Evolutionary conservation across 35 echinoderm and acorn worm species (phyloP).

Genomic region (Heliocidaris erythrogramma): DNA sequence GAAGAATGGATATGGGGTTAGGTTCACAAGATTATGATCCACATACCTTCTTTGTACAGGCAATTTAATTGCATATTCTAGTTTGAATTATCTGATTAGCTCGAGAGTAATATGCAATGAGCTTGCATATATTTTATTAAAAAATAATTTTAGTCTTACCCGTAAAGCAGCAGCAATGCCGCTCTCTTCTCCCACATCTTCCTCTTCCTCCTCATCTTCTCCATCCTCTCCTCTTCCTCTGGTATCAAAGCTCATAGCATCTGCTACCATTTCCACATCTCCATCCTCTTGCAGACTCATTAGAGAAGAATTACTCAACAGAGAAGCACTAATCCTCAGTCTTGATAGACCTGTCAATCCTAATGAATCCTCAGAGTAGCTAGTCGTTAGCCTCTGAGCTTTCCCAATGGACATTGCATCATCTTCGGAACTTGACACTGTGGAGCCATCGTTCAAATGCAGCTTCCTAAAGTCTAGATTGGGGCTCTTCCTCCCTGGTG

Average conservation of each 20-base stretch:
- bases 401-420: background rate
- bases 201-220: conserved; percentile 8
- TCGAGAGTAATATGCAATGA: too few relatives aligned
- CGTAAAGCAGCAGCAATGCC: background rate
- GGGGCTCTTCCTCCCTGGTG: conserved; percentile 53
- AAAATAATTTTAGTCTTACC: conserved; percentile 14
- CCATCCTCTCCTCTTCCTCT: background rate
- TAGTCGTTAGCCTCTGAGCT: background rate
- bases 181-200: background rate
- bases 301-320: conserved; percentile 22
- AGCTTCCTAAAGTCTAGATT: conserved; percentile 52
- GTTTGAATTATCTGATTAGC: too few relatives aligned
- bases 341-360: background rate
- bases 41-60: too few relatives aligned
- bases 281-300: conserved; percentile 26
- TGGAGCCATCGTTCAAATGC: background rate
- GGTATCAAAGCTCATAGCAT: conserved; percentile 63
- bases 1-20: too few relatives aligned
- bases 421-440: conserved; percentile 30
- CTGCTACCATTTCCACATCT: conserved; percentile 64
- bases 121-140: too few relatives aligned
- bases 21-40: too few relatives aligned
- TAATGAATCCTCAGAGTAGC: background rate
- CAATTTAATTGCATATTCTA: too few relatives aligned
- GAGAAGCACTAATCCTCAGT: conserved; percentile 5